Evolutionary conservation across 2,113 vertebrate genomes (phyloP), one percentile per base, ranked within the genome.

Genomic region (Haplochromis burtoni): DNA sequence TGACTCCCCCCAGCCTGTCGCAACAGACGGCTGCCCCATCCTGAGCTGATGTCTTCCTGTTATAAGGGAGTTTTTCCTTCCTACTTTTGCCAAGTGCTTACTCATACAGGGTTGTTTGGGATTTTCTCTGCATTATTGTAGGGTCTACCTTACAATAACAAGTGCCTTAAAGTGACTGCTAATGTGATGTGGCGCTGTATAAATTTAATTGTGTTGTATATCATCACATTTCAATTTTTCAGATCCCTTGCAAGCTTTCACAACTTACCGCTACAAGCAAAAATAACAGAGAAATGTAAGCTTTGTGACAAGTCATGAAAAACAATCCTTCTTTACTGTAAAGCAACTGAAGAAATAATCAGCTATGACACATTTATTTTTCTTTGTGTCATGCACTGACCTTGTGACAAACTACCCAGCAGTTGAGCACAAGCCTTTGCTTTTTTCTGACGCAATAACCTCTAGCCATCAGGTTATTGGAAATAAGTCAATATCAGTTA

Each of bases 341-440:
- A 45, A 68, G 40, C 14, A 87, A 47, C 16, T 66, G 21, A 85
- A 5, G 7, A 73, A 45, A 79, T 17, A 38, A 35, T 57, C 49
- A 79, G 82, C 51, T 61, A 13, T 91, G 85, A 82, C 31, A 42
- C 4, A 16, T 87, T 92, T 84, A 3, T 40, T 71, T 82, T 81
- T 87, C 29, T 57, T 80, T 76, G 31, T 63, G 47, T 90, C 87
- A 92, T 85, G 78, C 54, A 80, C 79, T 66, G 11, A 84, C 86
- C 91, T 86, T 89, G 49, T 89, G 91, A 92, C 73, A 88, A 82
- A 80, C 81, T 73, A 5, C 73, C 80, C 21, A 63, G 9, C 29
- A 33, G 40, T 17, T 5, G 0, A 91, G 57, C 66, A 78, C 35
- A 85, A 66, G 53, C 54, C 68, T 84, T 53, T 71, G 21, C 16